phyloP scores from a whole-genome alignment of 2,888 invertebrate genomes.

The Galeopsomyia nigrocyanea region DNA sequence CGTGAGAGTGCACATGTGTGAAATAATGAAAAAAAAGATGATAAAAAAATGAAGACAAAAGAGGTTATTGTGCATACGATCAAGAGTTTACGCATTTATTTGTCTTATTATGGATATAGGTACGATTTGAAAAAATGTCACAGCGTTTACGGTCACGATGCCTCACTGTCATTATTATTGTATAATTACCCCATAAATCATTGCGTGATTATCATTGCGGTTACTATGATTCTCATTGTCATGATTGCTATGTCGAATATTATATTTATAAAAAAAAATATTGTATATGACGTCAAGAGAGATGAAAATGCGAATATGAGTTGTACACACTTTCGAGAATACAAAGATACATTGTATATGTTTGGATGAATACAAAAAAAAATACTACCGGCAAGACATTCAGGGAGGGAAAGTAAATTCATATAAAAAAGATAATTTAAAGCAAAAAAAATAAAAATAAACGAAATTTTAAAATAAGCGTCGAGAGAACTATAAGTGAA shows the following conservation, averaged over 20 bases:
- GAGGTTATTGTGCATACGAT: constrained; percentile 67
- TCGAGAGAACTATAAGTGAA: constrained; percentile 55
- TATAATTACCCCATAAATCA: constrained; percentile 47
- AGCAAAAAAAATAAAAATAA: constrained; percentile 18
- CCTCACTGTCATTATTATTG: constrained; percentile 64
- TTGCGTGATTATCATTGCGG: constrained; percentile 63
- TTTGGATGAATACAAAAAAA: constrained; percentile 47
- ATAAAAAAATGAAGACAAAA: constrained; percentile 57
- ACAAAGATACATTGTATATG: constrained; percentile 53
- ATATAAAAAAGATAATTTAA: constrained; percentile 41
- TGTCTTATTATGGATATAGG: constrained; percentile 50
- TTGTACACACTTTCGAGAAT: constrained; percentile 67
- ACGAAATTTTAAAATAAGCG: constrained; percentile 50
- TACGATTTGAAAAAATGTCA: constrained; percentile 61
- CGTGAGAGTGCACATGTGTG: constrained; percentile 64
- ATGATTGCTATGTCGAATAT: constrained; percentile 57
- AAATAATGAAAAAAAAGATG: constrained; percentile 53
- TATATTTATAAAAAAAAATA: constrained; percentile 58
- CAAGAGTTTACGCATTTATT: constrained; percentile 56
- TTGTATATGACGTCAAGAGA: constrained; percentile 64
- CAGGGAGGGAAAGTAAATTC: constrained; percentile 55
- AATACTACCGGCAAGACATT: constrained; percentile 53
- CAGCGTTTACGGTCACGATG: constrained; percentile 55
- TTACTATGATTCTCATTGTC: constrained; percentile 65
- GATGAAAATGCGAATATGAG: constrained; percentile 61